These are phyloP conservation scores for Chloropsis cyanopogon DNA, from an alignment of 2,113 vertebrate genomes.

Conservation along the genomic window DNA sequence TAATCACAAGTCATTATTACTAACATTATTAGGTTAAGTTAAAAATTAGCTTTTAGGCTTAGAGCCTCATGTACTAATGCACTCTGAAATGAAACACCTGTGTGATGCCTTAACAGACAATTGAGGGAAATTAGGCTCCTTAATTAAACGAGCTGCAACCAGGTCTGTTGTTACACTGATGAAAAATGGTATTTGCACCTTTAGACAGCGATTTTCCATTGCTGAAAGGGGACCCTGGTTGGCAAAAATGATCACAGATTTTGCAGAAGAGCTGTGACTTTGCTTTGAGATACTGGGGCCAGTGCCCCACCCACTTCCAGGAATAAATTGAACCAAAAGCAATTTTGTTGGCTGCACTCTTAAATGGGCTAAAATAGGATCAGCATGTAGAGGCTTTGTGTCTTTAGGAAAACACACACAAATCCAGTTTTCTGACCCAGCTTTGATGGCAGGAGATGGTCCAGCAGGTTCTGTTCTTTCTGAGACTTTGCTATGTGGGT, in stretches of 20 bases:
- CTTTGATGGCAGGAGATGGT: not conserved
- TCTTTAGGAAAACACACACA: not conserved
- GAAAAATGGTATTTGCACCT: slow-evolving; percentile 1
- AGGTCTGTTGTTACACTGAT: slow-evolving; percentile 8
- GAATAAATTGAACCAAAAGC: not conserved
- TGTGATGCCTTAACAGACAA: slow-evolving; percentile 45
- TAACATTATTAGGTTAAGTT: slow-evolving; percentile 70
- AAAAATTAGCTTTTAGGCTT: slow-evolving; percentile 73
- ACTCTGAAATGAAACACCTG: slow-evolving; percentile 72
- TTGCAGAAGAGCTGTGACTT: not conserved
- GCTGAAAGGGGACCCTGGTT: not conserved
- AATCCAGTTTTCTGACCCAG: not conserved
- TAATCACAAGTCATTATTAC: slow-evolving; percentile 70
- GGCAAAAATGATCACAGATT: not conserved
- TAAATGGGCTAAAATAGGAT: not conserved
- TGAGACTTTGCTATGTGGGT: not conserved
- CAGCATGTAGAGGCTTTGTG: not conserved
- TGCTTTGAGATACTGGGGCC: not conserved
- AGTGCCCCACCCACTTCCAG: fast-evolving
- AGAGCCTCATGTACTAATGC: slow-evolving; percentile 58
- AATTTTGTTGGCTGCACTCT: not conserved
- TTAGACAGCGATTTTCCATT: not conserved
- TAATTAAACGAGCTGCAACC: slow-evolving; percentile 66
- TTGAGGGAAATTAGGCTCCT: slow-evolving; percentile 61
- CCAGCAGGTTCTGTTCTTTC: not conserved